Evolutionary conservation across 2,797 vertebrate species (phyloP).

Genomic region (Mus caroli): DNA sequence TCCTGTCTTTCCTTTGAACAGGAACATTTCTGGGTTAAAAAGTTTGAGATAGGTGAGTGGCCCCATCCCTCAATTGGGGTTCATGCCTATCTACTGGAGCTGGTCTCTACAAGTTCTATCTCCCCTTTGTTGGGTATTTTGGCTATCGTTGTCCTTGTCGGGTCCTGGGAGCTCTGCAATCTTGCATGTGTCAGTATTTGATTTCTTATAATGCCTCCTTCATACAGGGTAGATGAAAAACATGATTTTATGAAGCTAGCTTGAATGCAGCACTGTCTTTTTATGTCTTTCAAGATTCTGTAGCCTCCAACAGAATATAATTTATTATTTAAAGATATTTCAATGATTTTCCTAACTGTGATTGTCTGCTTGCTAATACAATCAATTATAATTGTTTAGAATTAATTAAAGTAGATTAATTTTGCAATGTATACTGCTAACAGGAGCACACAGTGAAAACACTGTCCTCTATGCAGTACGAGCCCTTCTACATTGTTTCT

Average conservation of each 20-base stretch:
- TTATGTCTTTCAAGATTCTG: conserved; percentile 30
- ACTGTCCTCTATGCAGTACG: not conserved
- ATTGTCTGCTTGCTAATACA: conserved; percentile 39
- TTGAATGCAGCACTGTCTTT: not conserved
- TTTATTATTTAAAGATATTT: conserved; percentile 41
- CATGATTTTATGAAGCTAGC: not conserved
- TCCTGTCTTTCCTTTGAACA: not conserved
- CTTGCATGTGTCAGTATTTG: not conserved
- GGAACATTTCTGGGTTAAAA: not conserved
- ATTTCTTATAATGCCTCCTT: conserved; percentile 54
- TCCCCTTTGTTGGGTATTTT: not conserved
- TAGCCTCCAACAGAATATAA: not conserved
- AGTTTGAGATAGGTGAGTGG: not conserved
- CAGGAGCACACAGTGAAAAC: not conserved
- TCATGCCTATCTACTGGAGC: not conserved
- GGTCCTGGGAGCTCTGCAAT: not conserved
- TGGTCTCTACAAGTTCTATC: not conserved
- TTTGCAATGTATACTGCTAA: not conserved
- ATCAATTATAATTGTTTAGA: not conserved
- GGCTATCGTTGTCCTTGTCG: not conserved
- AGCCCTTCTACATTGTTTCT: not conserved
- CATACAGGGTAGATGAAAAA: conserved; percentile 8
- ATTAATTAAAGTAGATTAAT: conserved; percentile 8
- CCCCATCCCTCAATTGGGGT: not conserved
- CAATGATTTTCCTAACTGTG: conserved; percentile 23